Evolutionary conservation across 2,797 vertebrate genomes (phyloP), one percentile per base, ranked within the genome.

Genomic region (Phrynocephalus guinanensis): DNA sequence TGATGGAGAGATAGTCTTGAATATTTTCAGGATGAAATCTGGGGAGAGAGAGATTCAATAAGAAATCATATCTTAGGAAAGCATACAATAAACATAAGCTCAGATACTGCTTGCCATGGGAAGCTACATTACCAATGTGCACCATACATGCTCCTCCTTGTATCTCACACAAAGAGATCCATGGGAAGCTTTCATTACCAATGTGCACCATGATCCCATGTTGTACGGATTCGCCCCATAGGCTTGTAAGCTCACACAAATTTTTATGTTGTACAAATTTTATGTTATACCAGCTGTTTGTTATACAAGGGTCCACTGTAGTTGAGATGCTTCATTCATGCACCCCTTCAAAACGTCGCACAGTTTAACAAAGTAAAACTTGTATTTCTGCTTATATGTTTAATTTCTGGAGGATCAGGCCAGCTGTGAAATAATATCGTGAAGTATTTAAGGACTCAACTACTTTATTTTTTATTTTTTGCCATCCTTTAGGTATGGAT

Each of bases 11-110:
- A 96, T 99, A 99, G 93, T 99, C 98, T 93, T 98, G 98, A 84
- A 98, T 95, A 93, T 98, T 97, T 89, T 99, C 99, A 89, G 98
- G 98, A 94, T 99, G 99, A 96, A 99, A 99, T 93, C 99, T 99
- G 95, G 15, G 6, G 93, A 76, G 90, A 18, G 90, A 87, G 79
- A 83, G 38, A 73, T 44, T 75, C 24, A 18, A 88, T 24, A 10
- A 81, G 18, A 81, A 33, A 81, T 67, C 56, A 67, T 50, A 68
- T 68, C 33, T 56, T 79, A 38, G 48, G 6, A 18, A 87, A 56
- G 66, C 1, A 94, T 66, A 86, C 18, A 13, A 72, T 52, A 2
- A 38, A 13, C 20, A 8, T 70, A 18, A 67, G 7, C 52, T 70
- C 20, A 44, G 78, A 18, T 30, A 22, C 28, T 9, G 22, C 30